Percentiles rank a stretch among this genome's conserved stretches.
These are phyloP conservation scores for Papilio dardanus DNA, from an alignment of 1,140 invertebrate species.

Conservation along the genomic window DNA sequence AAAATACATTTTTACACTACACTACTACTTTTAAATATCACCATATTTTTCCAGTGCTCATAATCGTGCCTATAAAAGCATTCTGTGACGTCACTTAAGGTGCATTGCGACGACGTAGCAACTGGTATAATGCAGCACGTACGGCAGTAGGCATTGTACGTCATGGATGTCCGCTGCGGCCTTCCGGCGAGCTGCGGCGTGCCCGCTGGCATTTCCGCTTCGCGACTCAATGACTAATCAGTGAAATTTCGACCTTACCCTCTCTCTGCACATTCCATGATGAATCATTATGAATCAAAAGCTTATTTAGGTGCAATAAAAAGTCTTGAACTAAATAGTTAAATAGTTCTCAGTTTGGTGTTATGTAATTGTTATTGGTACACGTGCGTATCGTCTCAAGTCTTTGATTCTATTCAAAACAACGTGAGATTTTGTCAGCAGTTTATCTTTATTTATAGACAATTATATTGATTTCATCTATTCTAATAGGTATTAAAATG, in stretches of 20 bases:
- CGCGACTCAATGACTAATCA: conserved; percentile 34
- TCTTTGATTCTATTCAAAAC: too few species aligned
- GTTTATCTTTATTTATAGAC: too few species aligned
- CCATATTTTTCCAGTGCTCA: background rate
- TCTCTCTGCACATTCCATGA: background rate
- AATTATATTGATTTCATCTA: too few species aligned
- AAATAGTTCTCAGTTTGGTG: too few species aligned
- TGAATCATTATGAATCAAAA: conserved; percentile 24
- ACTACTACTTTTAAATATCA: too few species aligned
- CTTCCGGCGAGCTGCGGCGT: conserved; percentile 48
- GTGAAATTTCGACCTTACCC: conserved; percentile 27
- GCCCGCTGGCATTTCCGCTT: conserved; percentile 44
- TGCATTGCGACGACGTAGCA: conserved; percentile 47
- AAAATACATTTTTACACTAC: too few species aligned
- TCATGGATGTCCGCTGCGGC: conserved; percentile 57
- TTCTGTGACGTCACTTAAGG: conserved; percentile 48
- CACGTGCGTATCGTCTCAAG: too few species aligned
- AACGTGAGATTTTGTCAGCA: too few species aligned
- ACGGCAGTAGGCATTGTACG: conserved; percentile 40
- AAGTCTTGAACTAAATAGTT: too few species aligned
- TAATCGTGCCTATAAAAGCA: background rate
- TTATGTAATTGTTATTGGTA: too few species aligned
- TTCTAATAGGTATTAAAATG: too few species aligned
- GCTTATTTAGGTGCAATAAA: background rate
- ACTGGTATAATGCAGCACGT: conserved; percentile 38